Conservation (phyloP, 2,888 invertebrate genomes). For the Escarpia spicata region DNA sequence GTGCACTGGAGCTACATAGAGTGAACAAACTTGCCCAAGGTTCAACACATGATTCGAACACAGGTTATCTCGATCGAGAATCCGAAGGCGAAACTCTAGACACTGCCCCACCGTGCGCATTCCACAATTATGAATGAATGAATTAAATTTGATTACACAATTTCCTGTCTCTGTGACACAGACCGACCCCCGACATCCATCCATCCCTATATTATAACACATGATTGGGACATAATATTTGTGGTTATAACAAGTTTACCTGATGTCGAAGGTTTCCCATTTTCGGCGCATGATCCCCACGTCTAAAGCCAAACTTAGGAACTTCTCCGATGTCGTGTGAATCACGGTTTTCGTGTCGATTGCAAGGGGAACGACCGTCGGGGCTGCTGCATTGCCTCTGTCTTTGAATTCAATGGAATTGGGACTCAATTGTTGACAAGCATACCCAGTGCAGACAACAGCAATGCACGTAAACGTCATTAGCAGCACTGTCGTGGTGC, state of each 20-base stretch:
- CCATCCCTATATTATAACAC: background rate
- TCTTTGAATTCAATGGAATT: constrained; percentile 8
- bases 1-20: too few relatives aligned
- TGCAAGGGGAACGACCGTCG: background rate
- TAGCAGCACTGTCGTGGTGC: background rate
- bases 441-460: background rate
- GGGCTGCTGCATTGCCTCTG: background rate
- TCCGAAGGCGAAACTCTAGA: too few relatives aligned
- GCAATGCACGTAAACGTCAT: background rate
- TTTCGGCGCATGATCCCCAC: background rate
- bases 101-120: too few relatives aligned
- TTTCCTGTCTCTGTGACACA: too few relatives aligned
- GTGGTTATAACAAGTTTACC: background rate
- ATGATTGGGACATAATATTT: background rate
- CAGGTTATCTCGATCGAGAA: too few relatives aligned
- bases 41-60: too few relatives aligned
- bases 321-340: background rate
- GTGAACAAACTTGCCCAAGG: too few relatives aligned
- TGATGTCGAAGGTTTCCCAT: constrained; percentile 13
- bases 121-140: too few relatives aligned
- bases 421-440: background rate
- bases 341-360: constrained; percentile 4
- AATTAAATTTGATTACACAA: too few relatives aligned
- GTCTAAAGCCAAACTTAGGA: background rate
- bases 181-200: too few relatives aligned